Conservation (phyloP, 92 coral and sea anemone genomes). For the Phenganax marumi region DNA sequence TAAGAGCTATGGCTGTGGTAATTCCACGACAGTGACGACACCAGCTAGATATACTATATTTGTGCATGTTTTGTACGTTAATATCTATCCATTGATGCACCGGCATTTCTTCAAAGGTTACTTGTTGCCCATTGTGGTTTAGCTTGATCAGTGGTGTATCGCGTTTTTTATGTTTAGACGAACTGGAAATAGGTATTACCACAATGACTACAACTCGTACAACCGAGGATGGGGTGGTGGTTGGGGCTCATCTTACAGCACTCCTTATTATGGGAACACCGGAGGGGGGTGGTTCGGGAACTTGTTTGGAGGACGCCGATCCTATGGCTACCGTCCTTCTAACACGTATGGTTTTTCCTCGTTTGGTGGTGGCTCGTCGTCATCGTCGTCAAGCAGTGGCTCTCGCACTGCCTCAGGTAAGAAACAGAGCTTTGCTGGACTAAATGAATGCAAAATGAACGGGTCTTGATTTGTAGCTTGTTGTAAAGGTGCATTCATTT, state of each 20-base stretch:
- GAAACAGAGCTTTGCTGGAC: background rate
- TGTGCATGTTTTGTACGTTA: too few relatives aligned
- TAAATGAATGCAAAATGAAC: too few relatives aligned
- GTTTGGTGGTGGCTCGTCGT: constrained; percentile 16
- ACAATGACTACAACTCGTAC: constrained; percentile 20
- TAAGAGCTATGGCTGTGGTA: too few relatives aligned
- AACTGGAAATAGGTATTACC: constrained; percentile 35
- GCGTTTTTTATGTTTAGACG: background rate
- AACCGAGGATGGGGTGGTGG: constrained; percentile 39
- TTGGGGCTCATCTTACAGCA: constrained; percentile 25
- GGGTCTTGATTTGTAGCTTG: too few relatives aligned
- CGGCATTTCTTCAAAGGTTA: too few relatives aligned
- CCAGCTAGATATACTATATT: too few relatives aligned
- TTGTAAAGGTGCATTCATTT: too few relatives aligned
- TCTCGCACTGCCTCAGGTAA: constrained; percentile 59
- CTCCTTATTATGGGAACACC: constrained; percentile 43
- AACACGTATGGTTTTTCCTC: constrained; percentile 41
- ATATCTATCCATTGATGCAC: too few relatives aligned
- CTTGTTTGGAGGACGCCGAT: constrained; percentile 48
- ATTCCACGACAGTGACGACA: too few relatives aligned
- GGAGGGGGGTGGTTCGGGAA: constrained; percentile 50
- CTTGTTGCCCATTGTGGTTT: too few relatives aligned
- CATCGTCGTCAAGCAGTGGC: constrained; percentile 34
- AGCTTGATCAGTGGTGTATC: background rate
- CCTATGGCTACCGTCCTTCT: constrained; percentile 49